Evolutionary conservation across 2,888 invertebrate genomes (phyloP), one percentile per base, ranked within the genome.

Genomic region (Clusia tigrina): DNA sequence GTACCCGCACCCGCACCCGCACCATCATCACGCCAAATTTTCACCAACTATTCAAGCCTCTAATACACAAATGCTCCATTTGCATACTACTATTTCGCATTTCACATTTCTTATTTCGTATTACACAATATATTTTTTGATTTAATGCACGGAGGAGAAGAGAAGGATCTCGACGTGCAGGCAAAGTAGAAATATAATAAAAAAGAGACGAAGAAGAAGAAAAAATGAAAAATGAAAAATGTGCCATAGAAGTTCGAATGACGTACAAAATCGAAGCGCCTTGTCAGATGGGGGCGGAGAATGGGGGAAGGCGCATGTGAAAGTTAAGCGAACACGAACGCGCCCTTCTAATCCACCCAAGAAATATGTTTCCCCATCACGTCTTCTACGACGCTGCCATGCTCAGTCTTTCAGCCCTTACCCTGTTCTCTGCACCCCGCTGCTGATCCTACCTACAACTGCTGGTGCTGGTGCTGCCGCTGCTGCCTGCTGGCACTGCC

Each of bases 331-430:
- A n/a, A 23, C 26, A 18, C 25, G 20, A 22, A 37, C 37, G 32
- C 38, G 20, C 23, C 56, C 63, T 76, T 76, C 76, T 76, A 76
- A 74, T 74, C 76, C 76, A 63, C 54, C 62, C 25, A 66, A 55
- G 59, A 57, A 59, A 55, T n/a, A n/a, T n/a, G n/a, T n/a, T n/a
- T n/a, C n/a, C n/a, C n/a, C n/a, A 25, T 51, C 51, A 46, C 38
- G 42, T 42, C 6, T n/a, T 42, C 12, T 17, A 6, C 42, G n/a
- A 6, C 42, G n/a, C 42, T 42, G 10, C n/a, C n/a, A 42, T 17
- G 10, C 42, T 42, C 42, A 17, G n/a, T n/a, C n/a, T n/a, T n/a
- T n/a, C n/a, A n/a, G n/a, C n/a, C n/a, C n/a, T n/a, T n/a, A n/a
- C n/a, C n/a, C n/a, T n/a, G n/a, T n/a, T n/a, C n/a, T n/a, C n/a